These are phyloP conservation scores for Meleagris gallopavo DNA, from an alignment of 2,113 vertebrate species.

Conservation along the genomic window DNA sequence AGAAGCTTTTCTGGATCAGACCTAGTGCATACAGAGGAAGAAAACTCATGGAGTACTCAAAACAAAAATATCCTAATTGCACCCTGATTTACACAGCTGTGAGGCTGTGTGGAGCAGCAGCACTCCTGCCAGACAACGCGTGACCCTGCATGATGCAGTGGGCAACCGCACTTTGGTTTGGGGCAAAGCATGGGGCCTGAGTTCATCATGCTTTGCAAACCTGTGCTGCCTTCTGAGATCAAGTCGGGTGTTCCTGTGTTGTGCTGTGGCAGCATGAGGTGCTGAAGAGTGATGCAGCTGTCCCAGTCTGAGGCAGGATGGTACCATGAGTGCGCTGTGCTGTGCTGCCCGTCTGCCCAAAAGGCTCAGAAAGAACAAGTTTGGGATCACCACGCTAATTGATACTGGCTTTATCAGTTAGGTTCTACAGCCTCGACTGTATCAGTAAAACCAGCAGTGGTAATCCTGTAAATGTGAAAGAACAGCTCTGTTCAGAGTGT, in stretches of 20 bases:
- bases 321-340: neutral
- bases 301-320: neutral
- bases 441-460: neutral
- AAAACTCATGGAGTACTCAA: neutral
- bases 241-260: accelerated
- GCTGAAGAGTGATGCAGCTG: accelerated
- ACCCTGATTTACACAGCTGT: neutral
- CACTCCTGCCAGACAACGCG: accelerated
- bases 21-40: neutral
- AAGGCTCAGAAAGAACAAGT: neutral
- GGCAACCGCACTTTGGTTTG: neutral
- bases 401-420: neutral
- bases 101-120: neutral
- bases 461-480: neutral
- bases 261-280: neutral
- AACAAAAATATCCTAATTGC: neutral
- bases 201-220: neutral
- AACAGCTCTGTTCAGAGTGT: neutral
- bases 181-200: neutral
- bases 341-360: neutral
- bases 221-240: neutral
- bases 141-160: neutral
- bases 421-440: neutral
- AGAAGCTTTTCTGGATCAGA: neutral
- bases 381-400: neutral